phyloP scores from a whole-genome alignment of 2,888 invertebrate species.

The Eremobia ochroleuca region DNA sequence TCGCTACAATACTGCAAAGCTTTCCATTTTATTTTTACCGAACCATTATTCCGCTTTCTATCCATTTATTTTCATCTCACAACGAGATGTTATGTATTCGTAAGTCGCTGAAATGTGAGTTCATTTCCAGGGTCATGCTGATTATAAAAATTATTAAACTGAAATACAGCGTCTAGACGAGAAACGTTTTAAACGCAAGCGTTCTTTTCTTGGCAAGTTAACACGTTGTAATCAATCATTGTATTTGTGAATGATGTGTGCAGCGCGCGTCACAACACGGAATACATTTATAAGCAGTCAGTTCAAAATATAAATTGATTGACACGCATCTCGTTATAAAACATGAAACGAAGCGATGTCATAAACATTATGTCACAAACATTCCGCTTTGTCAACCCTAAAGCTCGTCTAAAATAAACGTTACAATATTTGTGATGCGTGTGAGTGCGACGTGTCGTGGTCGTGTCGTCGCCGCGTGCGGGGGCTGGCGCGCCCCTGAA shows the following conservation, averaged over 20 bases:
- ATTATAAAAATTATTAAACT: slow-evolving; percentile 48
- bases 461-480: slow-evolving; percentile 24
- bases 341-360: slow-evolving; percentile 19
- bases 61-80: slow-evolving; percentile 29
- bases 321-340: slow-evolving; percentile 39
- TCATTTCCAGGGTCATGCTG: slow-evolving; percentile 49
- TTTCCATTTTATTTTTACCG: slow-evolving; percentile 35
- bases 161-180: slow-evolving; percentile 56
- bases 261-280: slow-evolving; percentile 33
- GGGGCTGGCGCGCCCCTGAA: slow-evolving; percentile 58
- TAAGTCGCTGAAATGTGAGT: slow-evolving; percentile 46
- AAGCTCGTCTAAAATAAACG: slow-evolving; percentile 53
- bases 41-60: slow-evolving; percentile 21
- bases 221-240: slow-evolving; percentile 54
- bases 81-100: slow-evolving; percentile 22
- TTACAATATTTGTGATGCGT: slow-evolving; percentile 52
- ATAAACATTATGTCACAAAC: background rate
- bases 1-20: slow-evolving; percentile 34
- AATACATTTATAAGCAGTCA: slow-evolving; percentile 36
- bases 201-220: slow-evolving; percentile 54
- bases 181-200: slow-evolving; percentile 41
- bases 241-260: slow-evolving; percentile 51
- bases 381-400: slow-evolving; percentile 50
- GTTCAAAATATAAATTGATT: slow-evolving; percentile 35
- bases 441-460: slow-evolving; percentile 38